A percentile compares a stretch with the other conserved stretches of the same genome.
Evolutionary conservation across 2,797 vertebrate genomes (phyloP).

Genomic region (Sebastes hubbsi): DNA sequence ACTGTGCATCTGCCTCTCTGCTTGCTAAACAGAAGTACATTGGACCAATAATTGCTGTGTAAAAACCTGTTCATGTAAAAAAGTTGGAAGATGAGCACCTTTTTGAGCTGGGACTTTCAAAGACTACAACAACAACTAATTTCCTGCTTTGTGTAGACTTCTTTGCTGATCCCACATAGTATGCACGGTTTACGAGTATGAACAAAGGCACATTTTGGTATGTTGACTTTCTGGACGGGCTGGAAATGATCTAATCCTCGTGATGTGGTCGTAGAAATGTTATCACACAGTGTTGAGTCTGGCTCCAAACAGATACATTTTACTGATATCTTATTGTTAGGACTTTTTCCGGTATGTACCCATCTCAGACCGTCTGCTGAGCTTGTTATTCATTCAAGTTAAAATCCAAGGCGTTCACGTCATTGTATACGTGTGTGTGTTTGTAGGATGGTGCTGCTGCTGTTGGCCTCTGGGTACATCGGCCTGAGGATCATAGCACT

Average conservation of each 20-base stretch:
- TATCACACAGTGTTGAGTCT: constrained; percentile 3
- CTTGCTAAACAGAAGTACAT: neutral
- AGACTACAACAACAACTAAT: neutral
- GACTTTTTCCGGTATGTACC: neutral
- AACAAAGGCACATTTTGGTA: neutral
- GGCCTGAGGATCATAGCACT: constrained; percentile 82
- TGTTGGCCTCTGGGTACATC: constrained; percentile 85
- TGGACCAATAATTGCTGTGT: neutral
- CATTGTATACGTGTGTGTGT: neutral
- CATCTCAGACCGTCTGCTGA: neutral
- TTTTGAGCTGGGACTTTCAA: neutral
- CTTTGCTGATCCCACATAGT: neutral
- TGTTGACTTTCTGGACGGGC: constrained; percentile 32
- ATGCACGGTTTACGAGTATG: neutral
- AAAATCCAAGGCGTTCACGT: neutral
- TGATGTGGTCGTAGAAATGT: neutral
- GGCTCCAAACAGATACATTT: constrained; percentile 2
- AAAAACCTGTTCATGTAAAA: neutral
- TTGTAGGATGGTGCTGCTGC: constrained; percentile 77
- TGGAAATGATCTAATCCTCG: neutral
- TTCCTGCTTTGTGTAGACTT: neutral
- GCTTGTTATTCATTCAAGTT: neutral
- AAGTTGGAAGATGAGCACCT: neutral
- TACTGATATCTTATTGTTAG: constrained; percentile 8
- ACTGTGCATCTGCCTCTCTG: neutral